Base-by-base conservation (phyloP, 2,888 invertebrate genomes). In the Drosophila infuscata region DNA sequence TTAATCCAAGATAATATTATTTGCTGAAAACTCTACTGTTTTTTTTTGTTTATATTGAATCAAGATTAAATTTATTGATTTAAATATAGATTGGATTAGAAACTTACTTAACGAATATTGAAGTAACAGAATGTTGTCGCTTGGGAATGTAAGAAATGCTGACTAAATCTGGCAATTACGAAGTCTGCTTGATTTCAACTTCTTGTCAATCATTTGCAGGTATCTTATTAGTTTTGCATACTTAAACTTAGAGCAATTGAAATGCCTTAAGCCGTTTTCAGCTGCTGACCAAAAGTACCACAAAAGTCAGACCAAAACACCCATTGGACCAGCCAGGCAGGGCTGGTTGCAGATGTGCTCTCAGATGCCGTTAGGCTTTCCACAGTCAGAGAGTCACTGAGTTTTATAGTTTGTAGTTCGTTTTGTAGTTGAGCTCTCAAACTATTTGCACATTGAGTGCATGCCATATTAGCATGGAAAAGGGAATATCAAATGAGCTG, bases 401-500 rank as follows among this genome's bases (percentile, higher is more conserved):
- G 32, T 3, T 25, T 25, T 25, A 25, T 8, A 41, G 41, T 49
- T 59, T 70, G 66, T 64, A 41, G 69, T 57, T 49, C 33, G 5
- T 25, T 46, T 25, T n/a, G 69, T 70, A 70, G 76, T 70, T 72
- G 51, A 54, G 83, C 89, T 86, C 89, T 86, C 85, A 88, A 86
- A 90, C 85, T 86, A 86, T 86, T 90, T 86, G 85, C 90, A 87
- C 90, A 87, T 88, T 90, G 88, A 90, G 90, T 87, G 89, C 88
- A 77, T 90, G 84, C 73, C 77, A 82, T 90, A 90, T 88, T 90
- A 90, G 78, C 87, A 88, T 90, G 73, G 76, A 82, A 88, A 88
- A 88, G 87, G 79, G 87, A 90, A 88, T 88, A 81, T 77, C 78
- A 74, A 88, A 88, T 90, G 89, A 88, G 82, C 70, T 88, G 90